These are phyloP conservation scores for Propithecus perrieri DNA, from an alignment of 2,797 vertebrate species.

Conservation along the genomic window DNA sequence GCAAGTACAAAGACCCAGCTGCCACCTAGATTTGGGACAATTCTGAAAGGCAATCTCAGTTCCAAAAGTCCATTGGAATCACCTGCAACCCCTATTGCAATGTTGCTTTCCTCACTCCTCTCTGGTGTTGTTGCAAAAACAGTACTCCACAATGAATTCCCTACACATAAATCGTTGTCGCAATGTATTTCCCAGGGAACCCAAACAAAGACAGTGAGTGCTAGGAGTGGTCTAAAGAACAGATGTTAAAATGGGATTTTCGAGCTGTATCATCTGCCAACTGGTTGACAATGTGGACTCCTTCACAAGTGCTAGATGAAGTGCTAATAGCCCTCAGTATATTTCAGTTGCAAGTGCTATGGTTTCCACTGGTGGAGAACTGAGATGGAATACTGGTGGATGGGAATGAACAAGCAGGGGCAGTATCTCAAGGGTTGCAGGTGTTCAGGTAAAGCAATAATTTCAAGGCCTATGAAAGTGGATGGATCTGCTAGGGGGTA, in stretches of 20 bases:
- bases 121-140: background rate
- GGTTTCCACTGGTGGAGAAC: background rate
- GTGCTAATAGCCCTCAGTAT: background rate
- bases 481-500: background rate
- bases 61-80: background rate
- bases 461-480: background rate
- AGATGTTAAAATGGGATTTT: background rate
- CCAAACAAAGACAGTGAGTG: background rate
- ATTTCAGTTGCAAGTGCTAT: background rate
- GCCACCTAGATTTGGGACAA: background rate
- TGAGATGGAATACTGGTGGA: background rate
- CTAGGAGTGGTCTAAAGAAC: background rate
- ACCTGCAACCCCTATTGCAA: background rate
- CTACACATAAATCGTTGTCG: background rate
- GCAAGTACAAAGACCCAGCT: background rate
- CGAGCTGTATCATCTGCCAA: background rate
- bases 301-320: background rate
- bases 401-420: background rate
- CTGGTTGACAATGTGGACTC: background rate
- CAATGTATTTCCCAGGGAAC: background rate
- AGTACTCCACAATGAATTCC: background rate
- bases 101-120: background rate
- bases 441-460: background rate
- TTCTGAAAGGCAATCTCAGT: background rate
- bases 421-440: background rate